A percentile compares a stretch with the other conserved stretches of the same genome.
Conservation (phyloP, 1,140 invertebrate species). For the Hesperophylax magnus region DNA sequence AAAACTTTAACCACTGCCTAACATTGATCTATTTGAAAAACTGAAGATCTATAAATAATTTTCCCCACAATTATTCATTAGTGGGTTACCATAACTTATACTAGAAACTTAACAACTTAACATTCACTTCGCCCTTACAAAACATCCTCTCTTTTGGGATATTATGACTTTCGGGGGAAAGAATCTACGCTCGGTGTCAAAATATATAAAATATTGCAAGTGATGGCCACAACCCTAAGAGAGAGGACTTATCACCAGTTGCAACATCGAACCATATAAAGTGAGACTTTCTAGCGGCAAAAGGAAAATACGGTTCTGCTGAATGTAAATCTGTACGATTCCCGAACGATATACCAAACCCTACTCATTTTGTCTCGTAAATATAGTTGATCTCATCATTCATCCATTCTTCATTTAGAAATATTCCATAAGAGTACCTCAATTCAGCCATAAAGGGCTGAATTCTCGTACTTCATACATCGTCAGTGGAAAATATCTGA, state of each 20-base stretch:
- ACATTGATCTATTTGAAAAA: constrained; percentile 21
- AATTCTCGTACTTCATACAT: background rate
- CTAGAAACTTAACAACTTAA: constrained; percentile 12
- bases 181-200: too few species aligned
- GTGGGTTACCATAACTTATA: constrained; percentile 6
- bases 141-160: constrained; percentile 3
- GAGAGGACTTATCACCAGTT: too few species aligned
- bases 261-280: too few species aligned
- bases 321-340: too few species aligned
- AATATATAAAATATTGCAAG: too few species aligned
- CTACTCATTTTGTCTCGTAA: too few species aligned
- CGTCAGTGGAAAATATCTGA: background rate
- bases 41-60: background rate
- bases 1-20: background rate
- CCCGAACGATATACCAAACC: too few species aligned
- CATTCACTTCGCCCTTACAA: background rate
- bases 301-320: background rate
- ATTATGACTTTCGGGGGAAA: too few species aligned
- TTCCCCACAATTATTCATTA: background rate
- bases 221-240: too few species aligned
- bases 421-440: constrained; percentile 3
- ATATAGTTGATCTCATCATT: too few species aligned
- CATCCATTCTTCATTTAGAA: background rate
- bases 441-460: background rate
- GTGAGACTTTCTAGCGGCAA: background rate